Conservation (phyloP, 2,888 invertebrate species). For the Mactromeris polynyma region DNA sequence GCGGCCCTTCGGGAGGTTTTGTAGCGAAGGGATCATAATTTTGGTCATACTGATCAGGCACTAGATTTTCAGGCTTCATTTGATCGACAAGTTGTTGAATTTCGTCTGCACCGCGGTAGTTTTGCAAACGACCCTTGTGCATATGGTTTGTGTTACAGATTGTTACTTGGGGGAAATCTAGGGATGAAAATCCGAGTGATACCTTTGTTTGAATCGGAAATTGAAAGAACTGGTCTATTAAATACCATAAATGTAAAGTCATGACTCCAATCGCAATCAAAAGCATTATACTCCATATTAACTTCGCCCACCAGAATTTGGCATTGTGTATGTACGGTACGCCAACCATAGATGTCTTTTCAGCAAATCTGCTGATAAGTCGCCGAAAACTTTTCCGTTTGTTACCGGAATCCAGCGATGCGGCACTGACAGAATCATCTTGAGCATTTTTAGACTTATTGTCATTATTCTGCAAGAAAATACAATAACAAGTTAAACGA, state of each 20-base stretch:
- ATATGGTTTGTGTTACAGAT: slow-evolving; percentile 66
- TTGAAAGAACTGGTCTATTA: slow-evolving; percentile 62
- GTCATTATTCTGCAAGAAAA: background rate
- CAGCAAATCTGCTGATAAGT: slow-evolving; percentile 71
- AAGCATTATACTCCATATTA: slow-evolving; percentile 70
- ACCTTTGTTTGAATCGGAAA: slow-evolving; percentile 71
- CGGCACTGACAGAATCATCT: slow-evolving; percentile 7
- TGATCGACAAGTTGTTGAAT: slow-evolving; percentile 17
- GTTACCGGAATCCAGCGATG: slow-evolving; percentile 58
- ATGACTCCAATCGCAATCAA: slow-evolving; percentile 63
- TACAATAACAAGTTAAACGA: background rate
- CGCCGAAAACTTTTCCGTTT: slow-evolving; percentile 67
- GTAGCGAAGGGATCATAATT: slow-evolving; percentile 32
- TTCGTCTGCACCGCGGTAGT: slow-evolving; percentile 15
- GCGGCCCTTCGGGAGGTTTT: background rate
- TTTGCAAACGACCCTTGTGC: slow-evolving; percentile 34
- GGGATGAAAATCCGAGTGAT: slow-evolving; percentile 56
- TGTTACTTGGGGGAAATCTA: slow-evolving; percentile 64
- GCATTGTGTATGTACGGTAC: slow-evolving; percentile 72
- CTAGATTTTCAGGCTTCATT: slow-evolving; percentile 37
- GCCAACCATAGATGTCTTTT: slow-evolving; percentile 76
- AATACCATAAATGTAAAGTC: slow-evolving; percentile 70
- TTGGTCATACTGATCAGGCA: slow-evolving; percentile 31
- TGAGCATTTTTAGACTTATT: background rate
- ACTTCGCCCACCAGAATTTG: slow-evolving; percentile 54